Percentiles rank a stretch among this genome's conserved stretches.
Evolutionary conservation across 2,113 vertebrate species (phyloP).

Genomic region (Promerops cafer): DNA sequence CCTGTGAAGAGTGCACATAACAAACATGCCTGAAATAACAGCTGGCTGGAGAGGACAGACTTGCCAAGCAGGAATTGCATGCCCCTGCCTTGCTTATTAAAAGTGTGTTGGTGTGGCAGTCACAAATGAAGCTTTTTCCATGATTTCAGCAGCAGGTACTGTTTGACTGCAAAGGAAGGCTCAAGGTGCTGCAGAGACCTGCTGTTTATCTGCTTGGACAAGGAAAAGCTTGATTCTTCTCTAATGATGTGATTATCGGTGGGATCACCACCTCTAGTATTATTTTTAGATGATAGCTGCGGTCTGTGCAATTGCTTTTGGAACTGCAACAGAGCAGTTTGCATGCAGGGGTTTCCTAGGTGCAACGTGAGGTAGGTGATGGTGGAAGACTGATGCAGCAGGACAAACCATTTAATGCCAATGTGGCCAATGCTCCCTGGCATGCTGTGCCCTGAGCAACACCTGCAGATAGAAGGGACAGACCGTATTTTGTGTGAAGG

Average conservation of each 20-base stretch:
- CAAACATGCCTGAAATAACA: not conserved
- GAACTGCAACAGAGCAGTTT: not conserved
- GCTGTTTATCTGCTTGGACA: not conserved
- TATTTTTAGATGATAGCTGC: not conserved
- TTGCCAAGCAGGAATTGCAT: not conserved
- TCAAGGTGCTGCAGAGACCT: not conserved
- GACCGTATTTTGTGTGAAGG: not conserved
- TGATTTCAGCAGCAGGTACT: not conserved
- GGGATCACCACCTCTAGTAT: not conserved
- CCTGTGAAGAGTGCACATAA: not conserved
- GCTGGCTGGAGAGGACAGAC: not conserved
- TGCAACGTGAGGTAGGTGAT: not conserved
- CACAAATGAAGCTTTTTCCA: not conserved
- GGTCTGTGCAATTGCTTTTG: not conserved
- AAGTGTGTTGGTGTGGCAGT: not conserved
- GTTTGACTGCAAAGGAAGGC: not conserved
- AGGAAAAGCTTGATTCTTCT: not conserved
- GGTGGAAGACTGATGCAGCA: not conserved
- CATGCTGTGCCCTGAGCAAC: not conserved
- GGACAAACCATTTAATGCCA: not conserved
- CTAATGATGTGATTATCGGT: not conserved
- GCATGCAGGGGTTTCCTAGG: not conserved
- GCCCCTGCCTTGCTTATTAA: not conserved
- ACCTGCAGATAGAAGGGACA: not conserved
- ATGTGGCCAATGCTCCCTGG: not conserved